Conservation (phyloP, 2,113 vertebrate species). For the Equus przewalskii region DNA sequence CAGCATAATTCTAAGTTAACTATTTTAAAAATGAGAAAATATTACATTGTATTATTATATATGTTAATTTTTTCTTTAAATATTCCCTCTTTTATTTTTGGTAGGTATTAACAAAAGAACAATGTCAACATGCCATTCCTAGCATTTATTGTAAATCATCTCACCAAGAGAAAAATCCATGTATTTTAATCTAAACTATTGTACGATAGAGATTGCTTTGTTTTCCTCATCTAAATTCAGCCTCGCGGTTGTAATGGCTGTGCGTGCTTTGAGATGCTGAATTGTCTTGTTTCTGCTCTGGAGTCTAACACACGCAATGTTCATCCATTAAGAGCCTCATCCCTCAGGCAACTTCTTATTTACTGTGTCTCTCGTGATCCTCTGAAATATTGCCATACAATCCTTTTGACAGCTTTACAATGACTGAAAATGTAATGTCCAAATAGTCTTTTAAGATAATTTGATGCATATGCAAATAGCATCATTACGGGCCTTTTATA, state of each 20-base stretch:
- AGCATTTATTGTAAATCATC: not conserved
- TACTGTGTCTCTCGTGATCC: conserved; percentile 67
- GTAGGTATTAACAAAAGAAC: not conserved
- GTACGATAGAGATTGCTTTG: not conserved
- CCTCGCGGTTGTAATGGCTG: not conserved
- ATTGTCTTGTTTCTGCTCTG: conserved; percentile 44
- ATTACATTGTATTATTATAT: not conserved
- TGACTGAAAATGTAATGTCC: conserved; percentile 10
- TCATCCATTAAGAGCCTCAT: conserved; percentile 42
- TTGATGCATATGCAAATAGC: not conserved
- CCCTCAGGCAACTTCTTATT: conserved; percentile 64
- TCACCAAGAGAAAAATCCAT: not conserved
- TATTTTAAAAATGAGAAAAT: not conserved
- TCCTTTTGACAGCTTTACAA: conserved; percentile 70
- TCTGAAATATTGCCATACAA: conserved; percentile 60
- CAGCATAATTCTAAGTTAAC: not conserved
- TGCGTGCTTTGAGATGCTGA: conserved; percentile 8
- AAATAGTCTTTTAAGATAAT: not conserved
- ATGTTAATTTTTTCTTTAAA: not conserved
- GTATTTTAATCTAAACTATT: conserved; percentile 9
- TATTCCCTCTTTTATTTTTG: not conserved
- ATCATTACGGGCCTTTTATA: not conserved
- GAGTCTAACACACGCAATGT: conserved; percentile 12
- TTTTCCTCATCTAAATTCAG: conserved; percentile 44
- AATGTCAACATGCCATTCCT: not conserved